These are phyloP conservation scores for Fragum whitleyi DNA, from an alignment of 2,888 invertebrate genomes.

Conservation along the genomic window DNA sequence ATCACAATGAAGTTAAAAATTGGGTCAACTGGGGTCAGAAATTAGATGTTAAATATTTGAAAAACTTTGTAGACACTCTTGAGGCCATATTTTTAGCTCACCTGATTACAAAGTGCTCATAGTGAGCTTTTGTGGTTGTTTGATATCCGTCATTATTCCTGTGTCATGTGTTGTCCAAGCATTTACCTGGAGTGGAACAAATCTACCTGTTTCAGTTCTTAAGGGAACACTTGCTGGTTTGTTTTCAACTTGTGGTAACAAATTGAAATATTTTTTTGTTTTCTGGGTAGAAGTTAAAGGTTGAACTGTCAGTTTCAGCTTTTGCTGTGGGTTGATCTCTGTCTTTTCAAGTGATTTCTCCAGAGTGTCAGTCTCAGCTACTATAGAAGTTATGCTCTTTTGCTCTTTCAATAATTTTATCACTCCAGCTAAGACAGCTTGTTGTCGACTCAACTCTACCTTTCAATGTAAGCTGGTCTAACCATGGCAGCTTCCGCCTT, in stretches of 20 bases:
- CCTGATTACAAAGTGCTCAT: no score
- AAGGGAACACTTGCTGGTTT: not conserved
- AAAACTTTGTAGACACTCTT: no score
- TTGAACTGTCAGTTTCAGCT: not conserved
- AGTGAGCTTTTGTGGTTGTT: no score
- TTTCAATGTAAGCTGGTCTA: not conserved
- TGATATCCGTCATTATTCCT: no score
- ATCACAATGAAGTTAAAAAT: no score
- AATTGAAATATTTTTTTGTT: not conserved
- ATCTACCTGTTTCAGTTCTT: not conserved
- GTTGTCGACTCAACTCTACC: not conserved
- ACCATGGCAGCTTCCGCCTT: conserved; percentile 10
- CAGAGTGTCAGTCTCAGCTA: not conserved
- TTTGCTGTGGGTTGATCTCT: no score
- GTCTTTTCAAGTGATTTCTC: no score
- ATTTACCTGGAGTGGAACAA: no score
- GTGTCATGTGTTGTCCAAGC: no score
- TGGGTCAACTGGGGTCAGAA: no score
- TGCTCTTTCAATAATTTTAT: not conserved
- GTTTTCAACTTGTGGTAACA: not conserved
- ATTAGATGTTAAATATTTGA: no score
- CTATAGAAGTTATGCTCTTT: not conserved
- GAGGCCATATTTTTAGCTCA: no score
- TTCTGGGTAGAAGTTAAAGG: not conserved
- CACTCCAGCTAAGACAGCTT: not conserved